These are phyloP conservation scores for Gobio occitaniae DNA, from an alignment of 2,797 vertebrate genomes.

Conservation along the genomic window DNA sequence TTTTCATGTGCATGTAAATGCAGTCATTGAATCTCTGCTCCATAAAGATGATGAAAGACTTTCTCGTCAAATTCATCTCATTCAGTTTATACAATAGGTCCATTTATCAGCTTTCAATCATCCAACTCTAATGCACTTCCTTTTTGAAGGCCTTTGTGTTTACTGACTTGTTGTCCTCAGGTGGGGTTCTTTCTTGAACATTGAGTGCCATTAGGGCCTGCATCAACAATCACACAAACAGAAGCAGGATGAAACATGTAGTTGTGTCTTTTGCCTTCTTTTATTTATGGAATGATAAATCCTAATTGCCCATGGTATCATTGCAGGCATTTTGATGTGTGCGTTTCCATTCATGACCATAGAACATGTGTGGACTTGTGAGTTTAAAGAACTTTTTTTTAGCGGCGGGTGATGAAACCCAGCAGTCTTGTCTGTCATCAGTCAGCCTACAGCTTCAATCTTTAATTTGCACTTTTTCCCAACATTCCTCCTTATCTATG, in stretches of 20 bases:
- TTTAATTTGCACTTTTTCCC: conserved; percentile 44
- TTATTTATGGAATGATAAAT: background rate
- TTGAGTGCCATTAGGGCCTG: background rate
- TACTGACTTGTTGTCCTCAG: background rate
- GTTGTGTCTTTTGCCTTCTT: background rate
- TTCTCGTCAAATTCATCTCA: background rate
- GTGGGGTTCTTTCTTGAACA: background rate
- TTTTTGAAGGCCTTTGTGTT: background rate
- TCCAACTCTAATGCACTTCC: background rate
- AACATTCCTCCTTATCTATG: conserved; percentile 39
- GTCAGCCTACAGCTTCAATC: conserved; percentile 15
- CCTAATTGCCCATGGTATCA: background rate
- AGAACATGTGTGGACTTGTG: conserved; percentile 17
- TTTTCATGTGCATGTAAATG: background rate
- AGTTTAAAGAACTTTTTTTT: background rate
- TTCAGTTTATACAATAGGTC: background rate
- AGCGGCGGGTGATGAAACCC: background rate
- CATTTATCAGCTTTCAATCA: conserved; percentile 1
- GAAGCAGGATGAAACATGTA: background rate
- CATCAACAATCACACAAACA: background rate
- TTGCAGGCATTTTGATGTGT: background rate
- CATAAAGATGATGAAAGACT: background rate
- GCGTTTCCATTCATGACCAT: background rate
- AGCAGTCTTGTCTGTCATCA: conserved; percentile 12
- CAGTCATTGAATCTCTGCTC: conserved; percentile 2